phyloP scores from a whole-genome alignment of 2,113 vertebrate species.

The Paradoxurus hermaphroditus region DNA sequence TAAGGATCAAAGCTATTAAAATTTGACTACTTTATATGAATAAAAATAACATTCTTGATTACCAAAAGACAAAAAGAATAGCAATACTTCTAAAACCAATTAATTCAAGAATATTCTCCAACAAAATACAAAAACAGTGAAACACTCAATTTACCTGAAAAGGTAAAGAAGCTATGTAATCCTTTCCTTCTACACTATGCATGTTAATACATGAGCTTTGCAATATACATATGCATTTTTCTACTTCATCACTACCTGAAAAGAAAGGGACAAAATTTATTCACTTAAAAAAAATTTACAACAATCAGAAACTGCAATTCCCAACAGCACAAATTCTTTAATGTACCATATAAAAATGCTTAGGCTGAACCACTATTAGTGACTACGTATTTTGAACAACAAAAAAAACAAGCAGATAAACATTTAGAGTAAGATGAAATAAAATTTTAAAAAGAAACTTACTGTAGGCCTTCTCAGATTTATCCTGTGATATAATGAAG shows the following conservation, averaged over 20 bases:
- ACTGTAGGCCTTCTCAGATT: conserved; percentile 86
- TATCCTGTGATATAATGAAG: conserved; percentile 90
- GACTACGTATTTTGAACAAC: not conserved
- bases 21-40: not conserved
- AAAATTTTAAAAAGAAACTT: conserved; percentile 71
- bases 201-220: conserved; percentile 95
- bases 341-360: conserved; percentile 3
- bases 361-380: not conserved
- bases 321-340: conserved; percentile 21
- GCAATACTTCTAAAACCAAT: not conserved
- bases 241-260: conserved; percentile 78
- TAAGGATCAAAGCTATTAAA: not conserved
- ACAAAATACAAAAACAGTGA: not conserved
- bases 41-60: conserved; percentile 16
- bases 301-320: not conserved
- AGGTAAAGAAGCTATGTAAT: conserved; percentile 95
- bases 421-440: conserved; percentile 8
- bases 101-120: conserved; percentile 17
- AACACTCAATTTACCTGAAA: conserved; percentile 89
- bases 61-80: not conserved
- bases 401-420: conserved; percentile 14
- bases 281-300: not conserved
- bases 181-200: conserved; percentile 95
- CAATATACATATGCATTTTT: conserved; percentile 94
- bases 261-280: not conserved